Conservation (phyloP, 2,113 vertebrate species). For the Macrotus californicus region DNA sequence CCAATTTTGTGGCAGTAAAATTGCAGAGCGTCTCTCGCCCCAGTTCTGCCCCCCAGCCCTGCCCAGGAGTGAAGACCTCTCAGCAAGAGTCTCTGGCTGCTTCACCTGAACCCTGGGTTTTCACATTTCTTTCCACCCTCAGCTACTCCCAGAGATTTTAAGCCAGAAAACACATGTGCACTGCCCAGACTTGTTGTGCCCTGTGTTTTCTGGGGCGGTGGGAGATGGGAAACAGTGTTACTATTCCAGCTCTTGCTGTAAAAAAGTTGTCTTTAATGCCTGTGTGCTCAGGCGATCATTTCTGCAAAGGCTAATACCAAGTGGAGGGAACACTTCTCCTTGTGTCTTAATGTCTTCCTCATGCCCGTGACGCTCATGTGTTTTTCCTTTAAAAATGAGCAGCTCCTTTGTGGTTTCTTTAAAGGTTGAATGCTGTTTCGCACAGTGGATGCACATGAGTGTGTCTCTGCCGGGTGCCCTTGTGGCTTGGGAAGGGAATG, state of each 20-base stretch:
- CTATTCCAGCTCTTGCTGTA: neutral
- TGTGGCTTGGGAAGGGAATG: neutral
- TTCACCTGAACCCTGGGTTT: neutral
- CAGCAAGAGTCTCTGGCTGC: neutral
- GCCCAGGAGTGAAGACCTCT: neutral
- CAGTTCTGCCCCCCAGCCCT: neutral
- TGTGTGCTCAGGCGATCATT: neutral
- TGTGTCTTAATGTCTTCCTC: conserved; percentile 49
- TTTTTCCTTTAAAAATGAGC: conserved; percentile 43
- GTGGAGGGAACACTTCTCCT: neutral
- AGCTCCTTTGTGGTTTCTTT: conserved; percentile 41
- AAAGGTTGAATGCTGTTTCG: conserved; percentile 45
- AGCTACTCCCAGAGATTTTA: conserved; percentile 22
- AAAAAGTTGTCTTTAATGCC: neutral
- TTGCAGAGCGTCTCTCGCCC: neutral
- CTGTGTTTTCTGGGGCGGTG: conserved; percentile 1
- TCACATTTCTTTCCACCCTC: neutral
- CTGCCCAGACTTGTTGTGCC: neutral
- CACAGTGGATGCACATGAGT: rapidly evolving
- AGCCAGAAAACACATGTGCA: conserved; percentile 51
- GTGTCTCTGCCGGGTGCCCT: neutral
- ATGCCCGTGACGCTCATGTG: neutral
- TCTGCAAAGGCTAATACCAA: neutral
- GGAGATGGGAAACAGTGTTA: conserved; percentile 18
- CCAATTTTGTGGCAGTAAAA: conserved; percentile 30